Evolutionary conservation across 2,888 invertebrate species (phyloP).

Genomic region (Blastobasis adustella): DNA sequence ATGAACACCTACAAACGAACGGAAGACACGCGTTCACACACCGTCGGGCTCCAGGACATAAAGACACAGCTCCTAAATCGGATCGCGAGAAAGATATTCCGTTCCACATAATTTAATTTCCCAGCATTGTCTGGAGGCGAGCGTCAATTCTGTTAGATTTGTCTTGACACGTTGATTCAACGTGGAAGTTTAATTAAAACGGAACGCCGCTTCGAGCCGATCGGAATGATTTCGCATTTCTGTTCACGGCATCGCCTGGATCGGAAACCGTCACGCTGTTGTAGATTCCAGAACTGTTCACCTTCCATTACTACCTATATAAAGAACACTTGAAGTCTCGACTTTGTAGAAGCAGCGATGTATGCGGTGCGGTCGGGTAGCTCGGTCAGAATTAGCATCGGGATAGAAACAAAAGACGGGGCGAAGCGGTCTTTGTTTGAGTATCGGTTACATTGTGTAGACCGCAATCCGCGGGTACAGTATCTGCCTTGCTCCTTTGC

Average conservation of each 20-base stretch:
- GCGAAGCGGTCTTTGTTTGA: background rate
- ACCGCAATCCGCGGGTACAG: conserved; percentile 1
- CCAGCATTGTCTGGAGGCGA: background rate
- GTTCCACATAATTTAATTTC: background rate
- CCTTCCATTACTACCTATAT: background rate
- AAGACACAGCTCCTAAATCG: no score
- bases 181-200: conserved; percentile 10
- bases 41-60: no score
- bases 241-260: background rate
- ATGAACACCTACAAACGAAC: no score
- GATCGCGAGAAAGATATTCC: background rate
- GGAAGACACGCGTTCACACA: no score
- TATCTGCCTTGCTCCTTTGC: conserved; percentile 3
- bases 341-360: background rate
- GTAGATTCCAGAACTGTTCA: background rate
- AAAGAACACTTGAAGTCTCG: background rate
- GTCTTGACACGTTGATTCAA: conserved; percentile 8
- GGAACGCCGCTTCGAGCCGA: conserved; percentile 1
- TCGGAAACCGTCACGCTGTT: background rate
- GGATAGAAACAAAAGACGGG: background rate
- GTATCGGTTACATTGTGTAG: conserved; percentile 1
- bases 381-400: background rate
- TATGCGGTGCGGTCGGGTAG: background rate
- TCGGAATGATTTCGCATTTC: conserved; percentile 7
- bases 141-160: conserved; percentile 8